Base-by-base conservation (phyloP, 2,797 vertebrate species). In the Leptoclinus maculatus region DNA sequence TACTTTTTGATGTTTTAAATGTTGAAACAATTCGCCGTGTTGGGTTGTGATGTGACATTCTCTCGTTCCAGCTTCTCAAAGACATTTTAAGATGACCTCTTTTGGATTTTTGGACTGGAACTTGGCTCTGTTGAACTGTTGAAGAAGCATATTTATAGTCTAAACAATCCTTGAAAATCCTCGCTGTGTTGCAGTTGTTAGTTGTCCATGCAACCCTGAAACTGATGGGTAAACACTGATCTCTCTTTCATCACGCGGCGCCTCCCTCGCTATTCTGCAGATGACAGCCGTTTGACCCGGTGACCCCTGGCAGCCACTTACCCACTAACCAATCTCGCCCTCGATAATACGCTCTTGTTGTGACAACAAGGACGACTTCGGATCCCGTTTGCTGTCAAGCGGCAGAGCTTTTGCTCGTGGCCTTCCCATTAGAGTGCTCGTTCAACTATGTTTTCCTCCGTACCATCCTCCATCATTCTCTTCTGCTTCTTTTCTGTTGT, bases 201-300 rank as follows among this genome's bases (percentile, higher is more conserved):
- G n/a, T 6, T 53, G 23, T 53, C 51, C 5, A 11, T 25, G 17
- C 23, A 6, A 53, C 51, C 51, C 13, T 53, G 51, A 25, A 21
- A 1, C 47, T n/a, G 51, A 25, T 14, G 51, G 51, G 51, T 14
- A 6, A 27, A 16, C 6, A 13, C 51, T 25, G 12, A 27, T 6
- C 72, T 32, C 72, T 32, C 58, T 59, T 51, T 19, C 2, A 36
- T 82, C 72, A 80, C 64, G 76, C 71, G 74, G 82, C 53, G 25
- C 21, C 2, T 74, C 41, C 29, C 23, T 57, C 58, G n/a, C 51
- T 59, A 14, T 67, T 34, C 17, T 38, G 68, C 54, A 41, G 19
- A 79, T 76, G 79, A 82, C 71, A 81, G 8, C 54, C 66, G 34
- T 64, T 89, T 90, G 84, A 90, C 75, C 74, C 3, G 17, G n/a